Evolutionary conservation across 2,888 invertebrate species (phyloP).

Genomic region (Eupeodes luniger): DNA sequence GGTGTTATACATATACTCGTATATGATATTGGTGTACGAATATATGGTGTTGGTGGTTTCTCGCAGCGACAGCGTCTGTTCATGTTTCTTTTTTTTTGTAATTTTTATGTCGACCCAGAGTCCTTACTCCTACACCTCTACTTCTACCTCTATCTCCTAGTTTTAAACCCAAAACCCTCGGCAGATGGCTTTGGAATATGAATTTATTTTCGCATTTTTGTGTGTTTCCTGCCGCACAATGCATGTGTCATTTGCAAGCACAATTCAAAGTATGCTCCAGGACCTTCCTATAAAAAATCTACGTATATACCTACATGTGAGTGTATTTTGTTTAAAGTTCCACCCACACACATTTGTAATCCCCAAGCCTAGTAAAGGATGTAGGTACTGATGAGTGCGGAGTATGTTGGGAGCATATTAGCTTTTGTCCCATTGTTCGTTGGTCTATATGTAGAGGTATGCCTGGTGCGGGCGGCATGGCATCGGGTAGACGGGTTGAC

Average conservation of each 20-base stretch:
- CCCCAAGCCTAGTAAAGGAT: not conserved
- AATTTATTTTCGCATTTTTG: constrained; percentile 76
- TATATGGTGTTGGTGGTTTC: constrained; percentile 50
- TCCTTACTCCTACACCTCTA: not conserved
- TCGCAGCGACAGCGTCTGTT: constrained; percentile 48
- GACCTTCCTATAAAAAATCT: constrained; percentile 30
- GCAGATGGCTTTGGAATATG: constrained; percentile 71
- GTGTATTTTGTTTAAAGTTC: constrained; percentile 19
- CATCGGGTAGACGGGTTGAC: constrained; percentile 50
- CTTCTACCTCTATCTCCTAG: no score
- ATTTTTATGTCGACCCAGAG: not conserved
- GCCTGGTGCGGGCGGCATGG: constrained; percentile 17
- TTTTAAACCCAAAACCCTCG: not conserved
- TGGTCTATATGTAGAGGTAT: constrained; percentile 27
- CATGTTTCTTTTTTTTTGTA: not conserved
- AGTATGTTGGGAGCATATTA: constrained; percentile 54
- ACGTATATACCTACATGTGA: not conserved
- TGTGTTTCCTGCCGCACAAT: constrained; percentile 74
- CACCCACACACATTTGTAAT: constrained; percentile 21
- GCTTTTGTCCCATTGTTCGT: constrained; percentile 74
- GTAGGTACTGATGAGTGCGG: not conserved
- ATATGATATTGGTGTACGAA: not conserved
- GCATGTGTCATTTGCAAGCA: constrained; percentile 75
- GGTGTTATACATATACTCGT: constrained; percentile 1
- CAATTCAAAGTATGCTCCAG: constrained; percentile 68